phyloP scores from a whole-genome alignment of 2,888 invertebrate genomes.

The Agrotis exclamationis region DNA sequence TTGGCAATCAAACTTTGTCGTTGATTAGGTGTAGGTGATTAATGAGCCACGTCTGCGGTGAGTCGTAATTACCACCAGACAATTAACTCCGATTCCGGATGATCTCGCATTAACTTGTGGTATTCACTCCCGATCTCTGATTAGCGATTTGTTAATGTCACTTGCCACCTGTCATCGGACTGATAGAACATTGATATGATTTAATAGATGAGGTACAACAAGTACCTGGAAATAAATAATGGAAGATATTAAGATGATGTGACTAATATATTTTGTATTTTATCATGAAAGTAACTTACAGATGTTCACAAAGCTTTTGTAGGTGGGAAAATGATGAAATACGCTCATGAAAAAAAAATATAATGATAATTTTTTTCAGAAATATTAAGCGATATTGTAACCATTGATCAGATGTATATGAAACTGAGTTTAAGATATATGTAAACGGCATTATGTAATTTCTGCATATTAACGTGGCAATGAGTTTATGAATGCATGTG shows the following conservation, averaged over 20 bases:
- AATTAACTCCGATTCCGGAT: constrained; percentile 53
- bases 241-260: not conserved
- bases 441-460: too few species aligned
- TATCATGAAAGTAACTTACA: too few species aligned
- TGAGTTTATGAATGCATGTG: too few species aligned
- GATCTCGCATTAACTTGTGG: constrained; percentile 49
- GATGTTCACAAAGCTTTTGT: too few species aligned
- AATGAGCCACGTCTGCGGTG: constrained; percentile 43
- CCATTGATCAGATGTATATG: too few species aligned
- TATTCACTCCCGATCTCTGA: constrained; percentile 33
- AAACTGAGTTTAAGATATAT: too few species aligned
- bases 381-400: too few species aligned
- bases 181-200: not conserved
- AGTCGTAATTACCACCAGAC: constrained; percentile 37
- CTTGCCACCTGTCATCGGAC: not conserved
- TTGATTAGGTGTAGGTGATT: constrained; percentile 41
- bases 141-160: constrained; percentile 37
- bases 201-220: not conserved
- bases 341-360: too few species aligned
- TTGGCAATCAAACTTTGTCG: constrained; percentile 22
- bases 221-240: not conserved
- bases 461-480: too few species aligned
- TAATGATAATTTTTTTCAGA: too few species aligned
- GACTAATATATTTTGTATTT: too few species aligned
- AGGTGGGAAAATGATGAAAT: too few species aligned